Evolutionary conservation across 2,797 vertebrate genomes (phyloP), one percentile per base, ranked within the genome.

Genomic region (Myotis findleyi): DNA sequence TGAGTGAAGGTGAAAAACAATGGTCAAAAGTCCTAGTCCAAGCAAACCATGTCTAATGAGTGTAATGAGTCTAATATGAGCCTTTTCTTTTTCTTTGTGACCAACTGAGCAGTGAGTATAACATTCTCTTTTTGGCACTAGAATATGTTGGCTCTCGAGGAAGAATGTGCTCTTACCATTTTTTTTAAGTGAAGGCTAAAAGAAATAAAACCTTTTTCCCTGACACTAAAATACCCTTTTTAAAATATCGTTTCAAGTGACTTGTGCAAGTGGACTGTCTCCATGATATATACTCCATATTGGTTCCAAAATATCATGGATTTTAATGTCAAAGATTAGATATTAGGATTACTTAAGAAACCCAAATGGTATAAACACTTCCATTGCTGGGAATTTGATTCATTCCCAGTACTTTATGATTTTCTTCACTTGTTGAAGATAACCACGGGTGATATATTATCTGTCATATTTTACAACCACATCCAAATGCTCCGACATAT

Each of bases 221-320:
- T 77, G 64, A 85, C n/a, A 79, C 72, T 77, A 30, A 91, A 91
- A 72, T 94, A 69, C n/a, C 17, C 38, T 81, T 89, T 86, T 33
- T 7, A 81, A 92, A 93, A 66, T 62, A 30, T 53, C 12, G 0
- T 18, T 85, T 84, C 51, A 64, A 96, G 71, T 93, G 79, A 27
- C 41, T 93, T 81, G 30, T 20, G 84, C 76, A 73, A 72, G 62
- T 47, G 81, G 18, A 55, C 62, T 62, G 10, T 72, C 89, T 92
- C 72, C 82, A 75, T 41, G 84, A 20, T 38, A 57, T 33, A 33
- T 44, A 27, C 47, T 84, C 68, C 30, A 51, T 27, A 18, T 53
- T 25, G 2, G 71, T 68, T 81, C 89, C 82, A 87, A 95, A 95
- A 91, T 81, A 76, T 30, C 53, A 0, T 53, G 44, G 25, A 64